A percentile compares a stretch with the other conserved stretches of the same genome.
Evolutionary conservation across 1,140 invertebrate genomes (phyloP).

Genomic region (Pomacea maculata): DNA sequence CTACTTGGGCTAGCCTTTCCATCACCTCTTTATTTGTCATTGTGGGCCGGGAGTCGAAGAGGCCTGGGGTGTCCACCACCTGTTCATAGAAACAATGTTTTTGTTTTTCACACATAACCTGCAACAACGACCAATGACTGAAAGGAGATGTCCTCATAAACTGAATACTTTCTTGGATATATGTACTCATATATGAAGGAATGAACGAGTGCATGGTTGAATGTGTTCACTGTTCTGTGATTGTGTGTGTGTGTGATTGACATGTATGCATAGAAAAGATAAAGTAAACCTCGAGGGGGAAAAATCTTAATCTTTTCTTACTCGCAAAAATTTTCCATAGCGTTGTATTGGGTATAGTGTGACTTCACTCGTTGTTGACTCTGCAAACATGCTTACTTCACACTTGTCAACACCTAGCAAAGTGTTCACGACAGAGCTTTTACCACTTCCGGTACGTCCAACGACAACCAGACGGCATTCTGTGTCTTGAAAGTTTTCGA

Average conservation of each 20-base stretch:
- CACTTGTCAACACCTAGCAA: neutral
- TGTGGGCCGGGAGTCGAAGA: neutral
- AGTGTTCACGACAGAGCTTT: neutral
- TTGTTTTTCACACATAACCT: too few relatives aligned
- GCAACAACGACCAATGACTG: too few relatives aligned
- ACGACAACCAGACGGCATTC: slow-evolving; percentile 1
- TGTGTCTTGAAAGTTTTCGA: neutral
- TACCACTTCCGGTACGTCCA: neutral
- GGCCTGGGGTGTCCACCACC: slow-evolving; percentile 7
- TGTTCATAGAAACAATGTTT: neutral
- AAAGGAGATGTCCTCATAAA: too few relatives aligned
- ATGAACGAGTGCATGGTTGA: too few relatives aligned
- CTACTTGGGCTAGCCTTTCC: neutral
- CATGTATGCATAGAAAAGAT: too few relatives aligned
- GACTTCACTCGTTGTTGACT: neutral
- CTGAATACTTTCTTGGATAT: too few relatives aligned
- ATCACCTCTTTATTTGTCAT: neutral
- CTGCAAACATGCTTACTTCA: neutral
- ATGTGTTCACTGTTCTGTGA: too few relatives aligned
- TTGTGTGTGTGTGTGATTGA: too few relatives aligned
- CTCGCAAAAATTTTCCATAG: neutral
- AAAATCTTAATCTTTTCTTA: neutral
- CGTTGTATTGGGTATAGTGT: neutral
- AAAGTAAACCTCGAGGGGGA: too few relatives aligned
- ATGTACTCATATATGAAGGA: too few relatives aligned